Evolutionary conservation across 2,888 invertebrate genomes (phyloP).

Genomic region (Cerastis rubricosa): DNA sequence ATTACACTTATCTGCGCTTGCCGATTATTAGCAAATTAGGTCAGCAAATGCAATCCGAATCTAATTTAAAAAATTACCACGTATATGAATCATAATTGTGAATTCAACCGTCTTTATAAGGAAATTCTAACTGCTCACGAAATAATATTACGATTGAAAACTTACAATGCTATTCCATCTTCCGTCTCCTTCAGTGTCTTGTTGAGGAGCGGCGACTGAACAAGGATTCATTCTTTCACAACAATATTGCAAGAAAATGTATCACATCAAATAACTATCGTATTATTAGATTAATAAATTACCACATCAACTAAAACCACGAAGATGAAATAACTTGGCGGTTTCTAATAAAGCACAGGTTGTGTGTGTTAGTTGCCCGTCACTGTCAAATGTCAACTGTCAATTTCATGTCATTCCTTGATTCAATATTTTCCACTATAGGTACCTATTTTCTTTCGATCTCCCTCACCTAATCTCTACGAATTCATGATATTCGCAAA

Average conservation of each 20-base stretch:
- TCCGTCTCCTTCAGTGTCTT: slow-evolving; percentile 95
- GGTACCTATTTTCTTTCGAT: too few species aligned
- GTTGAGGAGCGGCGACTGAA: slow-evolving; percentile 92
- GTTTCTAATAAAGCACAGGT: slow-evolving; percentile 37
- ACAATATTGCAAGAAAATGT: slow-evolving; percentile 42
- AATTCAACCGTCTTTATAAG: slow-evolving; percentile 36
- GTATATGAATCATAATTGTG: slow-evolving; percentile 39
- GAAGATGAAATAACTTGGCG: slow-evolving; percentile 66
- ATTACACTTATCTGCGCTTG: slow-evolving; percentile 44
- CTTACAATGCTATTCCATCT: slow-evolving; percentile 95
- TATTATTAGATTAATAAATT: slow-evolving; percentile 41
- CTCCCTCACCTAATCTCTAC: too few species aligned
- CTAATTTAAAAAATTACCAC: slow-evolving; percentile 52
- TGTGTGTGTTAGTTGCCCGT: slow-evolving; percentile 48
- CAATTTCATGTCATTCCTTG: neutral
- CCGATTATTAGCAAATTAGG: slow-evolving; percentile 38
- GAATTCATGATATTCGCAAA: too few species aligned
- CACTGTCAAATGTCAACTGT: slow-evolving; percentile 48
- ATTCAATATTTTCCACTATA: too few species aligned
- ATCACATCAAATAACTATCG: slow-evolving; percentile 57
- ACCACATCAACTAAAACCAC: slow-evolving; percentile 61
- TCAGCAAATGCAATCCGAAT: slow-evolving; percentile 40
- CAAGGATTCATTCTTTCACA: slow-evolving; percentile 93
- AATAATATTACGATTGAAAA: slow-evolving; percentile 59
- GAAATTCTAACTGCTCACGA: slow-evolving; percentile 37